Conservation (phyloP, 2,888 invertebrate genomes). For the Hydriomena furcata region DNA sequence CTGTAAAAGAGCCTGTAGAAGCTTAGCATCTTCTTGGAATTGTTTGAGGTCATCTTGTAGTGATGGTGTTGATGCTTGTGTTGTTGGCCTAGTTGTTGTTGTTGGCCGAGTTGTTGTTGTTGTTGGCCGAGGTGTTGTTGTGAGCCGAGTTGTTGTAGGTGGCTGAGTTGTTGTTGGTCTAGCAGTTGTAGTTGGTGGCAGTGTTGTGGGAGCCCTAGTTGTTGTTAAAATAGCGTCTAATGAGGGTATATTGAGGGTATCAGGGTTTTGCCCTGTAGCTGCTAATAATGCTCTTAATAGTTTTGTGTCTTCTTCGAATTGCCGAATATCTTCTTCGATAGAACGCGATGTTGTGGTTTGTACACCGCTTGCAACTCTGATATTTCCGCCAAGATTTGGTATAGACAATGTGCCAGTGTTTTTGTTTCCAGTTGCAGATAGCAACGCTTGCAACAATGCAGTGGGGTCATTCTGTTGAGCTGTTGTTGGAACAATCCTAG, state of each 20-base stretch:
- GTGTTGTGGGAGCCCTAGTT: conserved; percentile 41
- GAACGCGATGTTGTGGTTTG: conserved; percentile 63
- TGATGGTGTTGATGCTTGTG: conserved; percentile 53
- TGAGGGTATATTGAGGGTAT: conserved; percentile 64
- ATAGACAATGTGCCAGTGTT: conserved; percentile 45
- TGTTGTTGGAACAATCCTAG: conserved; percentile 38
- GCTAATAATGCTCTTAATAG: conserved; percentile 71
- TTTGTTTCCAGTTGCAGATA: conserved; percentile 52
- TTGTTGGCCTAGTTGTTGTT: conserved; percentile 39
- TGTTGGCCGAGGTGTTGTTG: conserved; percentile 16
- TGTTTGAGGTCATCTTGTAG: conserved; percentile 64
- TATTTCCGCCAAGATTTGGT: conserved; percentile 43
- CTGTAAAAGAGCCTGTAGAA: conserved; percentile 73
- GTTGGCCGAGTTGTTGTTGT: conserved; percentile 38
- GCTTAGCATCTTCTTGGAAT: conserved; percentile 69
- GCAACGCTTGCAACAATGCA: conserved; percentile 62
- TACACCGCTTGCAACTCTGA: conserved; percentile 39
- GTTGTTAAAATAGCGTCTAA: conserved; percentile 54
- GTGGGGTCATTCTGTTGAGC: conserved; percentile 49
- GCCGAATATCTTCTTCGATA: conserved; percentile 72
- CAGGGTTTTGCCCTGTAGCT: conserved; percentile 72
- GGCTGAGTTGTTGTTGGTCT: conserved; percentile 35
- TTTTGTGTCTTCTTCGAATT: conserved; percentile 76
- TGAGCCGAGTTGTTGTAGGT: conserved; percentile 39
- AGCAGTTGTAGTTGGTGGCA: conserved; percentile 37